phyloP scores from a whole-genome alignment of 2,797 vertebrate genomes.

The Acrocephalus scirpaceus region DNA sequence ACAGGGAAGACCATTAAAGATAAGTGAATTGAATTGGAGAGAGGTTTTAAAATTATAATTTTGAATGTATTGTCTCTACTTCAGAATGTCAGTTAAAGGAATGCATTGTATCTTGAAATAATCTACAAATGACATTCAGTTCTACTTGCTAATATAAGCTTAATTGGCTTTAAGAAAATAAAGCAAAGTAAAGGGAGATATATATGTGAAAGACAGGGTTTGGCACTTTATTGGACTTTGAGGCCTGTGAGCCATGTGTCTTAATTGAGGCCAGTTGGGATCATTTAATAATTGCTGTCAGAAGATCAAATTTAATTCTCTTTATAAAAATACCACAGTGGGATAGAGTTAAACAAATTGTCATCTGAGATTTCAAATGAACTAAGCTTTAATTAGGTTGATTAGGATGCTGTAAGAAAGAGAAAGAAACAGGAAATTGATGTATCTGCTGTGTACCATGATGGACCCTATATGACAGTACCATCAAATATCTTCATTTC shows the following conservation, averaged over 20 bases:
- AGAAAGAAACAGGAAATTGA: slow-evolving; percentile 83
- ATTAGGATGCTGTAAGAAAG: slow-evolving; percentile 89
- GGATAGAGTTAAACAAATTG: slow-evolving; percentile 98
- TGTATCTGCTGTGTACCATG: slow-evolving; percentile 78
- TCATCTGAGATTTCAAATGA: slow-evolving; percentile 98
- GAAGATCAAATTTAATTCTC: slow-evolving; percentile 99
- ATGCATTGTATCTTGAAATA: background rate
- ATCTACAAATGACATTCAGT: background rate
- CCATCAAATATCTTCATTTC: slow-evolving; percentile 72
- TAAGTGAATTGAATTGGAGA: background rate
- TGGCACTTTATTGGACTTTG: slow-evolving; percentile 70
- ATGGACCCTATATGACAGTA: slow-evolving; percentile 63
- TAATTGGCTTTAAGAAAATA: slow-evolving; percentile 61
- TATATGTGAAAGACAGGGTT: background rate
- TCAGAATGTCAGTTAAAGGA: background rate
- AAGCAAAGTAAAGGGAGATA: slow-evolving; percentile 5
- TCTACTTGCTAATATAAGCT: background rate
- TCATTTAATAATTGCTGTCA: slow-evolving; percentile 99
- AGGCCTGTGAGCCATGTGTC: slow-evolving; percentile 88
- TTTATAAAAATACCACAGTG: slow-evolving; percentile 94
- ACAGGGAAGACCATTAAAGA: background rate
- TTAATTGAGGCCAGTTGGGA: slow-evolving; percentile 99
- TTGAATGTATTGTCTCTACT: background rate
- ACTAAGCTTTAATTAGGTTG: slow-evolving; percentile 99
- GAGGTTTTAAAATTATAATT: background rate